These are phyloP conservation scores for Petrocephalus schoutedeni DNA, from an alignment of 2,797 vertebrate species.

Conservation along the genomic window DNA sequence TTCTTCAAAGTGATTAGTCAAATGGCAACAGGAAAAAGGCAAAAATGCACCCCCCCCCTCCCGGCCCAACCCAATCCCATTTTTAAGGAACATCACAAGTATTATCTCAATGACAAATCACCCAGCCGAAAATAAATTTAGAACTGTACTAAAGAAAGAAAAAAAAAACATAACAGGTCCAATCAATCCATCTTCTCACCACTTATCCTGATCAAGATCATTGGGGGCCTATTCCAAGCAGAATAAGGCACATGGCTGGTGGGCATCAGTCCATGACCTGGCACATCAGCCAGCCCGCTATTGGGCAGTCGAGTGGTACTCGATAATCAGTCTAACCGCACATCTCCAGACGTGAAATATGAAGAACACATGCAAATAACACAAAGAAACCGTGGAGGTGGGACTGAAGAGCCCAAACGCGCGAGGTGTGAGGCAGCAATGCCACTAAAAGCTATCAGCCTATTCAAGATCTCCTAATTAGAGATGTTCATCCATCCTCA, in stretches of 20 bases:
- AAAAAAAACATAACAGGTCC: neutral
- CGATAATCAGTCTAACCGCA: neutral
- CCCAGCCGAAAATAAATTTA: neutral
- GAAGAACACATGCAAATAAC: neutral
- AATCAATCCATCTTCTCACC: neutral
- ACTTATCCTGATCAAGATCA: neutral
- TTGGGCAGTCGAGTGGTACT: neutral
- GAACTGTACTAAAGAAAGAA: neutral
- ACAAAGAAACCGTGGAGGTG: neutral
- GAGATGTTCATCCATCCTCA: too few species aligned
- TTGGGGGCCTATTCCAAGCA: neutral
- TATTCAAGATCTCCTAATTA: neutral
- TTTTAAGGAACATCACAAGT: neutral
- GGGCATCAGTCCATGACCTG: neutral
- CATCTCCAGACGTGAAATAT: neutral
- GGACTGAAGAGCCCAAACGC: neutral
- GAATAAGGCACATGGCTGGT: neutral
- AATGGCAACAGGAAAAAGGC: constrained; percentile 22
- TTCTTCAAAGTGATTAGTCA: constrained; percentile 27
- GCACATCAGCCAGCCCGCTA: neutral
- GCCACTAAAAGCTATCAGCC: neutral
- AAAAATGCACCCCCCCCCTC: neutral
- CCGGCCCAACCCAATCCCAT: neutral
- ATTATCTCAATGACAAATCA: neutral
- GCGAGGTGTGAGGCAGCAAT: neutral